Conservation (phyloP, 2,888 invertebrate species). For the Agriopis leucophaearia region DNA sequence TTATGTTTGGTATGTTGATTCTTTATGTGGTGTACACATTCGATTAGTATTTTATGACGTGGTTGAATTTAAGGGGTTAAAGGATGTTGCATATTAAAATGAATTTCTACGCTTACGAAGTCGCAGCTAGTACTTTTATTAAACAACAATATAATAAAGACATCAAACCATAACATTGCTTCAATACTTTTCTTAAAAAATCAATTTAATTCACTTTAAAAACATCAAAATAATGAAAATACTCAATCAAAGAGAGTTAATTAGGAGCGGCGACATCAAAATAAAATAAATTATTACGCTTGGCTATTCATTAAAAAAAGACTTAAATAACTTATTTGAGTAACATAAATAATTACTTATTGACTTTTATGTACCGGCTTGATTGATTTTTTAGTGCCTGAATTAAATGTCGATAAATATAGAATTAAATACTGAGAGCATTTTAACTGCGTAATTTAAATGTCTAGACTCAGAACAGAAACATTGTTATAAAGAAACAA, state of each 20-base stretch:
- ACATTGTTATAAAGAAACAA: slow-evolving; percentile 13
- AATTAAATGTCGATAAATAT: not conserved
- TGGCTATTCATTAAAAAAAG: not conserved
- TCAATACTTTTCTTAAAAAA: not conserved
- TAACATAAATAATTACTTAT: not conserved
- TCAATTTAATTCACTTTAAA: not conserved
- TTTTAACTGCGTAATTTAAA: slow-evolving; percentile 4
- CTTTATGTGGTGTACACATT: too few relatives aligned
- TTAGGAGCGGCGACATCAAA: not conserved
- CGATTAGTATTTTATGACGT: too few relatives aligned
- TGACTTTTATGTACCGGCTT: not conserved
- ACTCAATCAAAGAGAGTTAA: not conserved
- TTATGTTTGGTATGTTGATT: too few relatives aligned
- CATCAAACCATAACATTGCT: too few relatives aligned
- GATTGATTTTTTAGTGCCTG: not conserved
- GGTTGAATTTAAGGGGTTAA: too few relatives aligned
- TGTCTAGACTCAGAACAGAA: slow-evolving; percentile 19
- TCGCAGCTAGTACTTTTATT: too few relatives aligned
- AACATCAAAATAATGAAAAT: not conserved
- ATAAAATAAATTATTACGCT: not conserved
- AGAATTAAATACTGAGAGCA: not conserved
- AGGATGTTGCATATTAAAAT: too few relatives aligned
- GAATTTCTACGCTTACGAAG: too few relatives aligned
- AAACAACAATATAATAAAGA: too few relatives aligned
- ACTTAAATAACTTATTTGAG: not conserved